Evolutionary conservation across 1,140 invertebrate genomes (phyloP), one percentile per base, ranked within the genome.

Genomic region (Popillia japonica): DNA sequence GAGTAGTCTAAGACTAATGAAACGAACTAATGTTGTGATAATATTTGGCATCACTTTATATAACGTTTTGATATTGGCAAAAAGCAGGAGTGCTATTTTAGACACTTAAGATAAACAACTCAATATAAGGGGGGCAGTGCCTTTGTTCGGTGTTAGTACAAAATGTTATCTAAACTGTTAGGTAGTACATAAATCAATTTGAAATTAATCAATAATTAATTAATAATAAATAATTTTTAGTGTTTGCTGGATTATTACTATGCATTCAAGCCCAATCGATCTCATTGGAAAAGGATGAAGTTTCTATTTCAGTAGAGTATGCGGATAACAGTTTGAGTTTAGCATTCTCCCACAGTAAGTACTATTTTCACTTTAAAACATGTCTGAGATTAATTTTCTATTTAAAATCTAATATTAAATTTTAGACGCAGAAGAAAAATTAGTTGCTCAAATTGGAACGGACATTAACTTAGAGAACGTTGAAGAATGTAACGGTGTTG

Each of bases 101-200:
- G 22, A 27, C 17, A 64, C 23, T 64, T 64, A 3, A 20, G n/a
- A 64, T 64, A 64, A 64, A 22, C 59, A 64, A 20, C 59, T 64
- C 10, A 20, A 7, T 64, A 64, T 64, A 64, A 11, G 10, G 44
- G n/a, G 3, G 3, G 10, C 3, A 48, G 10, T 64, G 3, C 3
- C 7, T 64, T 27, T 64, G 10, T 20, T 64, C 20, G 17, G 8
- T 64, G 17, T 27, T 64, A 64, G 3, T 22, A 64, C 34, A 73
- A 73, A 73, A 73, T 73, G 72, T n/a, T 73, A 27, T 3, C 23
- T 20, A 73, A 40, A 40, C 40, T 3, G 23, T 40, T 73, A 42
- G 40, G 72, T 73, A 73, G 4, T n/a, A n/a, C 6, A 4, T 40
- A 2, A 8, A 11, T 27, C n/a, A 48, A 40, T 34, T 34, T 34